These are phyloP conservation scores for Thamnophis sirtalis DNA, from an alignment of 2,113 vertebrate species.

Conservation along the genomic window DNA sequence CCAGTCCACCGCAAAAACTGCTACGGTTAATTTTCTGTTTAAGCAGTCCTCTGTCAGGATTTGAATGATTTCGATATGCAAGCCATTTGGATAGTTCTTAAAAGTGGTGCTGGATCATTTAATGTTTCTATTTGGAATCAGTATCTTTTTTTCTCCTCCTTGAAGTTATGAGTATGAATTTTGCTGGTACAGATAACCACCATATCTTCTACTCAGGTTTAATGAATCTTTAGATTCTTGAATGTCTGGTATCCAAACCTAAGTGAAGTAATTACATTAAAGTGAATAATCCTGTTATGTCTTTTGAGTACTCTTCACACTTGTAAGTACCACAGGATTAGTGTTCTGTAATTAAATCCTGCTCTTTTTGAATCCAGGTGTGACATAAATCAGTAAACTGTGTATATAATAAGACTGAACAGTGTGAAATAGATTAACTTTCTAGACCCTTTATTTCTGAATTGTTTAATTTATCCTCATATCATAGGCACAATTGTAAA, in stretches of 20 bases:
- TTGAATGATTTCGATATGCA: background rate
- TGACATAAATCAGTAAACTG: background rate
- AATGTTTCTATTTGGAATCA: background rate
- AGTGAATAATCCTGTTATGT: background rate
- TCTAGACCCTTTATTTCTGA: background rate
- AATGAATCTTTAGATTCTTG: background rate
- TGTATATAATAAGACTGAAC: background rate
- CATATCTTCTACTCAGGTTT: background rate
- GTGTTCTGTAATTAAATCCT: background rate
- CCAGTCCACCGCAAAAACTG: background rate
- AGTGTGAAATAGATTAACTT: background rate
- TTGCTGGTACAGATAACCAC: background rate
- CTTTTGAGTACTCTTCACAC: background rate
- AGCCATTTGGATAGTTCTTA: background rate
- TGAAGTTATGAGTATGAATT: background rate
- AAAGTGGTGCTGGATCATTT: background rate
- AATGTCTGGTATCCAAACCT: background rate
- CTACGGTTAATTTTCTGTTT: background rate
- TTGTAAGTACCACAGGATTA: background rate
- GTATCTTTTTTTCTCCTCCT: background rate
- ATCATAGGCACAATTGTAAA: background rate
- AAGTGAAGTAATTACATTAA: background rate
- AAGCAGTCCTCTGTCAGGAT: background rate
- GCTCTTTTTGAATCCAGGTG: background rate
- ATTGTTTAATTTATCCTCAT: background rate